Base-by-base conservation (phyloP, 2,888 invertebrate genomes). In the Trissoscelio sp. region DNA sequence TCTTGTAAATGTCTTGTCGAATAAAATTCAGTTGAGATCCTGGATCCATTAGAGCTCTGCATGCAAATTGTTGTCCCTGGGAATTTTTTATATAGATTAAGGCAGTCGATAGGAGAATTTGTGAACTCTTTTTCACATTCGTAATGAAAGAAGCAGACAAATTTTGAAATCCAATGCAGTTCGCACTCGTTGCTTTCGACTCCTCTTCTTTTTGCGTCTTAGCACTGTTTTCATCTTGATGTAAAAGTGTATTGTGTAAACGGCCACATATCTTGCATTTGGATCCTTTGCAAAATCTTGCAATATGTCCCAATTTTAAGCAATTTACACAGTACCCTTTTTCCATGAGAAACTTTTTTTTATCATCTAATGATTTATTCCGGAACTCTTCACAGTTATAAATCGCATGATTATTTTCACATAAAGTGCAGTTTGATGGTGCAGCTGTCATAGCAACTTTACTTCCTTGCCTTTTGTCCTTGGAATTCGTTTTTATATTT, bases 11-110 rank as follows among this genome's bases (percentile, higher is more conserved):
- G 3, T 28, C 28, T 28, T 28, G 4, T 28, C 4, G 3, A 3
- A 28, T 28, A 3, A 28, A 28, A 28, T 28, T 28, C 28, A 28
- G 37, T 7, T 57, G 37, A 20, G 57, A 57, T 0, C 57, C 57
- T 20, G 57, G 14, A n/a, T 57, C 57, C 11, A 60, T 3, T 18
- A 60, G 12, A 11, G 60, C 60, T 42, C 60, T 2, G 11, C 60
- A 60, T 1, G 9, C 16, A 1, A 60, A 2, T 11, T 20, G 11
- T 12, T 39, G 42, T 42, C 60, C 24, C 11, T 14, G 12, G 1
- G 11, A 2, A 24, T 60, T 42, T 20, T 58, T 12, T 3, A 58
- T 12, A 14, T 58, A 12, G 1, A 58, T 39, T 14, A 60, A 24
- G 12, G 24, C 60, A 0, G 42, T 60, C 5, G 60, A 60, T 5